Base-by-base conservation (phyloP, 1,140 invertebrate genomes). In the Halesus radiatus region DNA sequence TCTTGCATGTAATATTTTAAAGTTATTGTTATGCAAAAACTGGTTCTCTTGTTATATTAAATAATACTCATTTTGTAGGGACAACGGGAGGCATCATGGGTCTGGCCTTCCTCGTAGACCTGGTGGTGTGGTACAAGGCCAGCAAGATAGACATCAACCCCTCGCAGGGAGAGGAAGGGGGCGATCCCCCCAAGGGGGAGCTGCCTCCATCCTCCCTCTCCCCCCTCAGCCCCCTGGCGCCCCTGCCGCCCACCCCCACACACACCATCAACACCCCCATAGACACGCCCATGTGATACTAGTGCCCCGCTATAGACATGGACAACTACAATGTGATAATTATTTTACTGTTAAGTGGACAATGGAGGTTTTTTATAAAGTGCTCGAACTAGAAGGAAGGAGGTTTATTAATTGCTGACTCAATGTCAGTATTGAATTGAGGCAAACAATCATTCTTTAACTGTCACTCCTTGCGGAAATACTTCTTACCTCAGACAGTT, bases 101-200 rank as follows among this genome's bases (percentile, higher is more conserved):
- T 79, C 86, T 95, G 58, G 96, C 95, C 37, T 96, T 96, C 85
- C 87, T 96, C 76, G 94, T 96, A 84, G 96, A 97, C 86, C 84
- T 95, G 72, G 89, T 96, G 22, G 95, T 97, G 5, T 96, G 94
- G 94, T 94, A 93, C 85, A 95, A 95, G 86, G 95, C 95, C 16
- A 92, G 93, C 37, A 93, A 93, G 78, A 96, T 96, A 76, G 91
- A 92, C 82, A 92, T 92, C 84, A 91, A 91, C 78, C 91, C 91
- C 1, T 87, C 86, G 45, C 87, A 85, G 53, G 72, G 10, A 20
- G 72, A 18, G n/a, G 53, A 29, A 32, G 72, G 54, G 15, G 68
- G 20, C 20, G 62, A 32, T n/a, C 32, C 16, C n/a, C 32, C 45
- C 6, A 56, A 58, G 29, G 72, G 72, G 15, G 53, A 75, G 54